Conservation (phyloP, 35 echinoderm and acorn worm species). For the Ptychodera flava region DNA sequence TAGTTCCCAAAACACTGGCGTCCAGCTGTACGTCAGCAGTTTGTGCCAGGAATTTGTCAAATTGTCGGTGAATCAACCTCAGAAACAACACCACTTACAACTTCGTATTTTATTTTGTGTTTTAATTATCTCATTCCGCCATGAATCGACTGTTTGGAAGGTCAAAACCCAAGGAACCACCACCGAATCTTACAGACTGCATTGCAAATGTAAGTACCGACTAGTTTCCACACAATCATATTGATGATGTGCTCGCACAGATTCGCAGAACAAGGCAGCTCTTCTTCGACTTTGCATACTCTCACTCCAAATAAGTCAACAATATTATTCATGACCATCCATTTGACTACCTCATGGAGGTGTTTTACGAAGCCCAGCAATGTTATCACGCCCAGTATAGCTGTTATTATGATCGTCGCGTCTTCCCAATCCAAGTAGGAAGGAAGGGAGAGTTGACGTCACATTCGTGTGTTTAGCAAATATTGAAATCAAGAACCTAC, state of each 20-base stretch:
- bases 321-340: neutral
- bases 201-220: slow-evolving; percentile 61
- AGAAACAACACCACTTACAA: too few relatives aligned
- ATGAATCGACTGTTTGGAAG: slow-evolving; percentile 83
- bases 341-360: neutral
- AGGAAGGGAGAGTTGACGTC: too few relatives aligned
- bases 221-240: neutral
- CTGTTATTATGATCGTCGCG: too few relatives aligned
- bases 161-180: slow-evolving; percentile 62
- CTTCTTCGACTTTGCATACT: neutral
- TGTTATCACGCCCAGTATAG: neutral
- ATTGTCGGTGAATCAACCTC: too few relatives aligned
- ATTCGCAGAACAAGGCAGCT: neutral
- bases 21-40: too few relatives aligned
- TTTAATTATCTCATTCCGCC: too few relatives aligned
- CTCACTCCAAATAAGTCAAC: neutral
- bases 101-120: too few relatives aligned
- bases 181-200: slow-evolving; percentile 61
- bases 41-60: too few relatives aligned
- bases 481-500: too few relatives aligned
- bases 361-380: neutral
- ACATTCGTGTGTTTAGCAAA: too few relatives aligned
- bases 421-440: too few relatives aligned
- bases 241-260: neutral
- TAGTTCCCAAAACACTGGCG: too few relatives aligned